These are phyloP conservation scores for Hyphantria cunea DNA, from an alignment of 1,140 invertebrate species.

Conservation along the genomic window DNA sequence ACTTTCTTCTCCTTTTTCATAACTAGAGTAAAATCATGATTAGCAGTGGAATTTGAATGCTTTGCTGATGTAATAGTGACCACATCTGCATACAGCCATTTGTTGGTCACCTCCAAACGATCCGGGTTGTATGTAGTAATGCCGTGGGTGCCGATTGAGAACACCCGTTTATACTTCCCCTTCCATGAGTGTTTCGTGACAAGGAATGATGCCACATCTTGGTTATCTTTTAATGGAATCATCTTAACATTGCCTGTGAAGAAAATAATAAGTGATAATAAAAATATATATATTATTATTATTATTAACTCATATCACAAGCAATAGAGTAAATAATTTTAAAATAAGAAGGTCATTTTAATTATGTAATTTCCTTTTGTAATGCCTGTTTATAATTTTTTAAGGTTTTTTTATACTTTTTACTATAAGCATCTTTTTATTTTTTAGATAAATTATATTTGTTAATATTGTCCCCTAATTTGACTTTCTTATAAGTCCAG, in stretches of 20 bases:
- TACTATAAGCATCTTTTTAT: too few relatives aligned
- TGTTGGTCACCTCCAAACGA: conserved; percentile 96
- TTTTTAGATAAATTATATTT: too few relatives aligned
- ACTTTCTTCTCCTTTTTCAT: conserved; percentile 95
- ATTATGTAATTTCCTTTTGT: too few relatives aligned
- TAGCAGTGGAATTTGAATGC: conserved; percentile 74
- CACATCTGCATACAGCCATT: conserved; percentile 94
- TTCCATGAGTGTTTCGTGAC: conserved; percentile 99
- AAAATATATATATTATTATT: too few relatives aligned
- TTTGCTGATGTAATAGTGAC: conserved; percentile 87
- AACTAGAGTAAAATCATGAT: conserved; percentile 92
- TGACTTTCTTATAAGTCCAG: too few relatives aligned
- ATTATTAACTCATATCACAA: too few relatives aligned
- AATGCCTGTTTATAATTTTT: too few relatives aligned
- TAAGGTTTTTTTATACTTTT: too few relatives aligned
- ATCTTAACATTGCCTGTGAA: conserved; percentile 84
- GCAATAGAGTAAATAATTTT: too few relatives aligned
- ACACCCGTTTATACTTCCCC: conserved; percentile 99
- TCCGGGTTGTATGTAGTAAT: conserved; percentile 98
- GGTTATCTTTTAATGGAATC: conserved; percentile 93
- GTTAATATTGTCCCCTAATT: too few relatives aligned
- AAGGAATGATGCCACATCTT: conserved; percentile 95
- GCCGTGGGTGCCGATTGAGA: conserved; percentile 96
- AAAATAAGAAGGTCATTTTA: too few relatives aligned
- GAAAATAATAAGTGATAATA: conserved; percentile 30